A percentile compares a stretch with the other conserved stretches of the same genome.
Evolutionary conservation across 2,113 vertebrate genomes (phyloP).

Genomic region (Osmerus eperlanus): DNA sequence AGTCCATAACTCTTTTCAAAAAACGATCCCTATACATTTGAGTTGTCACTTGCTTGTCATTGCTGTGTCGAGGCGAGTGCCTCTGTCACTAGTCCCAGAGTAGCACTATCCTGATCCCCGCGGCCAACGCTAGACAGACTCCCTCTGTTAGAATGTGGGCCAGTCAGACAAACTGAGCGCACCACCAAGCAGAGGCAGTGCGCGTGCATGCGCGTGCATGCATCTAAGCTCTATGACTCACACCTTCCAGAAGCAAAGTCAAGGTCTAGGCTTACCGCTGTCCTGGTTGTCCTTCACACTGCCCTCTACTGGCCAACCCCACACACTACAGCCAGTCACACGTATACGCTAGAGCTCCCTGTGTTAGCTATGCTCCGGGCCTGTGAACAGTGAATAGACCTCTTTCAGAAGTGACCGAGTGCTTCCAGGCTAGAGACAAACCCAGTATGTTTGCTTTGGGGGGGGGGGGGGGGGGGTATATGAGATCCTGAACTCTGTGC

Average conservation of each 20-base stretch:
- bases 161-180: slow-evolving; percentile 11
- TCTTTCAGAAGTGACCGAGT: neutral
- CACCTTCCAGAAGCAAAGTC: slow-evolving; percentile 19
- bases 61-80: too few species aligned
- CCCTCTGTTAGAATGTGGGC: slow-evolving; percentile 8
- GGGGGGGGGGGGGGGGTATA: too few species aligned
- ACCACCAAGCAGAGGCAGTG: too few species aligned
- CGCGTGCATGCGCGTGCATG: too few species aligned
- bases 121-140: neutral
- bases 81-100: too few species aligned
- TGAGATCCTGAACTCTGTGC: too few species aligned
- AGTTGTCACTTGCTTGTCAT: too few species aligned
- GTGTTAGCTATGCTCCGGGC: neutral
- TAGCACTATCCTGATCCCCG: neutral
- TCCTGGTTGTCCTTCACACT: neutral
- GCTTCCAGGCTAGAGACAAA: neutral
- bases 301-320: neutral
- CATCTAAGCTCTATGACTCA: slow-evolving; percentile 15
- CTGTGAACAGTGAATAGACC: neutral
- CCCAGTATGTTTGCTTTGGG: neutral
- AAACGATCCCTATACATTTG: too few species aligned
- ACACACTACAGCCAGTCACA: neutral
- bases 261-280: slow-evolving; percentile 25
- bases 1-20: too few species aligned
- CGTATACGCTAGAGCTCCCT: too few species aligned